Evolutionary conservation across 2,113 vertebrate species (phyloP).

Genomic region (Amphiprion ocellaris): DNA sequence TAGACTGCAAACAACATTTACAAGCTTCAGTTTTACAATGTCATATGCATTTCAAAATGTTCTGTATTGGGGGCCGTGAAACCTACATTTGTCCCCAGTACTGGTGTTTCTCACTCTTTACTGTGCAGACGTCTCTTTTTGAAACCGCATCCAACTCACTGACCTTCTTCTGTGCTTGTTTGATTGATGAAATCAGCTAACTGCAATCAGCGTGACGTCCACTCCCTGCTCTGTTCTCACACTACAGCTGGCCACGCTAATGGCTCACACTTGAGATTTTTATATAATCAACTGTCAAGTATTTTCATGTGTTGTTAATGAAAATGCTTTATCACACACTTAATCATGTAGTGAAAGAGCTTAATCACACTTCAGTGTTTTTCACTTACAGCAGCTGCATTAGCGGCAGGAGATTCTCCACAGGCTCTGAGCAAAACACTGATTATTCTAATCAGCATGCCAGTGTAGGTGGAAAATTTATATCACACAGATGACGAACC

Average conservation of each 20-base stretch:
- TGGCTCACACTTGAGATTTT: constrained; percentile 28
- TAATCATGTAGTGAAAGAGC: constrained; percentile 19
- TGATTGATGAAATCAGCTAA: not conserved
- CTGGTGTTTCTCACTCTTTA: too few relatives aligned
- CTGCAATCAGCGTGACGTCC: not conserved
- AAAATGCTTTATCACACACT: constrained; percentile 17
- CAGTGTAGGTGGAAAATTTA: constrained; percentile 4
- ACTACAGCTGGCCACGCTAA: not conserved
- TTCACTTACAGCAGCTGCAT: constrained; percentile 45
- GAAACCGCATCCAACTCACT: constrained; percentile 10
- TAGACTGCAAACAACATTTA: not conserved
- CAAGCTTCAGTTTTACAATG: not conserved
- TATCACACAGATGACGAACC: not conserved
- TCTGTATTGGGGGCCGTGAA: too few relatives aligned
- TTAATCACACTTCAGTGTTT: constrained; percentile 23
- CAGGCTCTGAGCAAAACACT: not conserved
- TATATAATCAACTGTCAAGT: constrained; percentile 44
- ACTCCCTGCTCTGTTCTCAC: constrained; percentile 5
- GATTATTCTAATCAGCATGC: constrained; percentile 21
- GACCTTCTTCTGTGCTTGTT: not conserved
- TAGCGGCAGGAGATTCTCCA: constrained; percentile 11
- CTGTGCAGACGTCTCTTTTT: not conserved
- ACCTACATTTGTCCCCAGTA: too few relatives aligned
- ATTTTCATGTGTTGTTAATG: constrained; percentile 31
- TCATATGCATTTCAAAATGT: not conserved